Percentiles rank a stretch among this genome's conserved stretches.
phyloP scores from a whole-genome alignment of 2,113 vertebrate species.

The Ranitomeya variabilis region DNA sequence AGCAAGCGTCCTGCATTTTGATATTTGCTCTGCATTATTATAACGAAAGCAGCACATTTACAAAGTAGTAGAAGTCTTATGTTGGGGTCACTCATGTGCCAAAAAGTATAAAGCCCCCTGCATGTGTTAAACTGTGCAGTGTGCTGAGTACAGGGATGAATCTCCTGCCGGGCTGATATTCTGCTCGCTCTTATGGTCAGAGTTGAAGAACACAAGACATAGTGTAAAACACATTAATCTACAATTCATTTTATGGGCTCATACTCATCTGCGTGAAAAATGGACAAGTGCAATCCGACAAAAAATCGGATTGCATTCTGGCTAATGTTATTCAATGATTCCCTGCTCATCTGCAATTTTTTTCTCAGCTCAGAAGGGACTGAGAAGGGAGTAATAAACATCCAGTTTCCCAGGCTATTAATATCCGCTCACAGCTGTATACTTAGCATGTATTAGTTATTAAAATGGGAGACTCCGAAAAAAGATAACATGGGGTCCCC shows the following conservation, averaged over 20 bases:
- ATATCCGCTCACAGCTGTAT: too few relatives aligned
- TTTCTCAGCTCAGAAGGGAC: too few relatives aligned
- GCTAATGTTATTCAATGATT: too few relatives aligned
- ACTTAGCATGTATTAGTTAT: too few relatives aligned
- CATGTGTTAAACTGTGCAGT: background rate
- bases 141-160: background rate
- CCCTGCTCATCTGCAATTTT: too few relatives aligned
- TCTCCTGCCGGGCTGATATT: background rate
- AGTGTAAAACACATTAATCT: background rate
- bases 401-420: too few relatives aligned
- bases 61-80: background rate
- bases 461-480: too few relatives aligned
- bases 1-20: background rate
- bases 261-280: too few relatives aligned
- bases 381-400: too few relatives aligned
- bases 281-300: too few relatives aligned
- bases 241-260: background rate
- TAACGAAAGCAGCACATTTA: conserved; percentile 17
- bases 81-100: background rate
- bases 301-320: too few relatives aligned
- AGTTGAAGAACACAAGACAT: background rate
- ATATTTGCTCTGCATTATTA: background rate
- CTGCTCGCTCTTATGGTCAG: background rate
- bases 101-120: background rate
- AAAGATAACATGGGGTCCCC: too few relatives aligned